Evolutionary conservation across 2,888 invertebrate genomes (phyloP), one percentile per base, ranked within the genome.

Genomic region (Linnaemya tessellans): DNA sequence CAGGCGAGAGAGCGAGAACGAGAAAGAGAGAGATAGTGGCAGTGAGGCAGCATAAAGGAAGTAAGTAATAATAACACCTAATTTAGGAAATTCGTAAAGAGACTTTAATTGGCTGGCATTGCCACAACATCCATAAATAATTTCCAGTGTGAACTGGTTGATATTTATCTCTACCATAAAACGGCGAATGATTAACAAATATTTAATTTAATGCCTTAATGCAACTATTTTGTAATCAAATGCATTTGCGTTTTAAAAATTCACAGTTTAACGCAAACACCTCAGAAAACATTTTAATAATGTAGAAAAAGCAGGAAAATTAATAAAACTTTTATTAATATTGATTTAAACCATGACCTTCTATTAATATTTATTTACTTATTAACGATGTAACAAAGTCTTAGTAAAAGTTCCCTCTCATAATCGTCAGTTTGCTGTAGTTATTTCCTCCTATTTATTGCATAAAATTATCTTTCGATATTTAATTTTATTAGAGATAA

Each of bases 261-360:
- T 54, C 35, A 70, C 54, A 64, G n/a, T 43, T 62, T 11, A 62
- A 9, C 38, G 46, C 22, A 41, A 51, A 62, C 22, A 38, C 0
- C 18, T 73, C 35, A 54, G 64, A 77, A 77, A 35, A 43, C 41
- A 18, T 46, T 74, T 65, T 25, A 51, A 20, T 5, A 20, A 7
- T 4, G 49, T 18, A 49, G n/a, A 43, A 20, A 38, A 30, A n/a
- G 22, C 20, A 13, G 18, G 20, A 51, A 65, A 60, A 49, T 35
- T 56, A 56, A 56, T 56, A 8, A 30, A 22, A n/a, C n/a, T 30
- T 4, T 54, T 20, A 43, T 67, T 67, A 73, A 80, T 80, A 80
- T 74, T 51, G 7, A n/a, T 41, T 49, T 43, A 60, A 74, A 49
- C 74, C 74, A 74, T 65, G 65, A 74, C 74, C 80, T 80, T 67